Evolutionary conservation across 1,140 invertebrate genomes (phyloP), one percentile per base, ranked within the genome.

Genomic region (Chironomus tepperi): DNA sequence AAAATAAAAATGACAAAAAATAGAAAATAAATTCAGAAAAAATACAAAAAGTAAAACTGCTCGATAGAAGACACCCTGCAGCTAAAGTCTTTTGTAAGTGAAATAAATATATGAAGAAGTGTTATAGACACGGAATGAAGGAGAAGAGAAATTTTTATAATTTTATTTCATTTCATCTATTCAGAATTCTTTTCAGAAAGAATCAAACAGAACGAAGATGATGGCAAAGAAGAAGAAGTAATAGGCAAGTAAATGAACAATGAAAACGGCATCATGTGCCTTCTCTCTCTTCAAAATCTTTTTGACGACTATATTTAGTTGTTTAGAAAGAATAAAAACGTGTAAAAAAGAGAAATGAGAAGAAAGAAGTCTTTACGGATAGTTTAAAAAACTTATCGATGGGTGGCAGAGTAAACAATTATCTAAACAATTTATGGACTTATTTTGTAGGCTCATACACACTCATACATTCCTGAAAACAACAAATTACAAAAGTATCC

Each of bases 81-180:
- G 47, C 47, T 57, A 57, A n/a, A 57, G 47, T n/a, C 47, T 12
- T 15, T 12, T n/a, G 47, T 57, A 57, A 57, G n/a, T 57, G n/a
- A n/a, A 57, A 57, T 57, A 57, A n/a, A 57, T n/a, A n/a, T n/a
- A 57, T 57, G n/a, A 57, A 57, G n/a, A 57, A 57, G 47, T 57
- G 47, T 57, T 57, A 1, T 57, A 34, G 24, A 34, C 24, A 34
- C 24, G 24, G 47, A n/a, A 57, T 57, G 47, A n/a, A 57, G 47
- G n/a, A n/a, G 47, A 57, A 57, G 47, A 57, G 47, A 57, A 57
- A 57, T 57, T 57, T n/a, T 57, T 47, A 9, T 47, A 12, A 47
- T 9, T 47, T 47, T 57, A 10, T 10, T 47, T 47, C 15, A n/a
- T 57, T n/a, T n/a, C 47, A 10, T 47, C 43, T 57, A 57, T 57